Evolutionary conservation across 2,888 invertebrate genomes (phyloP), one percentile per base, ranked within the genome.

Genomic region (Hirtodrosophila trivittata): DNA sequence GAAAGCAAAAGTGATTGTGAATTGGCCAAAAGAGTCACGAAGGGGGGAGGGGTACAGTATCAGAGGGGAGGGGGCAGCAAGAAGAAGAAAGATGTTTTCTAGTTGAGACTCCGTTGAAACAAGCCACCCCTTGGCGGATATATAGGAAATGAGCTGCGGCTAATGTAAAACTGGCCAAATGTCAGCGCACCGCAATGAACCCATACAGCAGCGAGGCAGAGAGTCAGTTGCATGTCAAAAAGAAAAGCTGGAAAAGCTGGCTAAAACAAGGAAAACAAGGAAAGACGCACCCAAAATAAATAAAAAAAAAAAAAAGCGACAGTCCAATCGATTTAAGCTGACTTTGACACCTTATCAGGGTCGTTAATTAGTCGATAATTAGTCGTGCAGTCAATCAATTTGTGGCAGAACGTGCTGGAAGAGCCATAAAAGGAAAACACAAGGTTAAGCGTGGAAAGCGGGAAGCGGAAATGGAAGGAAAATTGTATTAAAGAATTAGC

Each of bases 1-100:
- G 85, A 83, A 83, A 83, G 82, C 82, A 83, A 83, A 83, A 83
- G 82, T 86, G 86, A 83, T 83, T 81, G 82, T 83, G 70, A 67
- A 64, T 65, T 66, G 63, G 62, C 41, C 69, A 47, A 63, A 84
- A 75, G 81, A 78, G 72, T 75, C 67, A 49, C 45, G 30, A 39
- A 16, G 18, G 37, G 18, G 5, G 26, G 18, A 38, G 18, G 5
- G 18, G 6, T 12, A 26, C 41, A 42, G 14, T 18, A 32, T 2
- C 32, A 32, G 9, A 1, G 10, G 32, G n/a, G n/a, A n/a, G 10
- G 32, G 1, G 5, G 9, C 32, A 32, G 32, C 9, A 32, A 10
- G n/a, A 32, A 10, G 5, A 6, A 32, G 10, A 9, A 32, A n/a
- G 3, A n/a, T 32, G 10, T n/a, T 9, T 10, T 32, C 9, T 32